These are phyloP conservation scores for Eilema griseolum DNA, from an alignment of 2,888 invertebrate genomes.

Conservation along the genomic window DNA sequence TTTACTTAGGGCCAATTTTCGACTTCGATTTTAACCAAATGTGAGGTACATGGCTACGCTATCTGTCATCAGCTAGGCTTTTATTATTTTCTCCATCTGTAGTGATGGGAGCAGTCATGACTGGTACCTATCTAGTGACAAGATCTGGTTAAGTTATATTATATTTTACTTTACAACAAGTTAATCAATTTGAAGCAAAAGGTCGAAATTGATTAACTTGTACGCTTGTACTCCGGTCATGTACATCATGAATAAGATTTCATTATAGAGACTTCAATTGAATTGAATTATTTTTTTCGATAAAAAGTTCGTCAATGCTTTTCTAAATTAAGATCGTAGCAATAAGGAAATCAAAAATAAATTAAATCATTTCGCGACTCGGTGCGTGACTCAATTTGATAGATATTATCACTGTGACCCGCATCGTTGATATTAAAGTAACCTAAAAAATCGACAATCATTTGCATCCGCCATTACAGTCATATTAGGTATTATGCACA, in stretches of 20 bases:
- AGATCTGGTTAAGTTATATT: not conserved
- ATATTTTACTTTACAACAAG: too few species aligned
- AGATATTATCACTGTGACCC: constrained; percentile 39
- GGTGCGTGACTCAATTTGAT: constrained; percentile 25
- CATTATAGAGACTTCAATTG: not conserved
- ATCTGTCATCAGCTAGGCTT: not conserved
- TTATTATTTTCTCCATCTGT: not conserved
- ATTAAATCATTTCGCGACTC: constrained; percentile 3
- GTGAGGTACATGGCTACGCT: not conserved
- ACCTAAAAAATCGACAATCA: constrained; percentile 44
- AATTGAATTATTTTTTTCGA: constrained; percentile 6
- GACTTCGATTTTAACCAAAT: too few species aligned
- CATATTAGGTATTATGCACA: constrained; percentile 16
- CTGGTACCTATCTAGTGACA: too few species aligned
- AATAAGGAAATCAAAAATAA: constrained; percentile 4
- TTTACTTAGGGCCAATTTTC: not conserved
- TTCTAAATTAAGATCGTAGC: constrained; percentile 15
- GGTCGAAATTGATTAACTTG: not conserved
- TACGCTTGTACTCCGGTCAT: not conserved
- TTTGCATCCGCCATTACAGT: constrained; percentile 44
- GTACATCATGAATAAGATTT: not conserved
- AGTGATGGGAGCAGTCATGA: not conserved
- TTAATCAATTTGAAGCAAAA: not conserved
- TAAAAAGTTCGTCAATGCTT: not conserved
- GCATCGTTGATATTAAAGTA: constrained; percentile 36